phyloP scores from a whole-genome alignment of 2,797 vertebrate species.

The Prionace glauca region DNA sequence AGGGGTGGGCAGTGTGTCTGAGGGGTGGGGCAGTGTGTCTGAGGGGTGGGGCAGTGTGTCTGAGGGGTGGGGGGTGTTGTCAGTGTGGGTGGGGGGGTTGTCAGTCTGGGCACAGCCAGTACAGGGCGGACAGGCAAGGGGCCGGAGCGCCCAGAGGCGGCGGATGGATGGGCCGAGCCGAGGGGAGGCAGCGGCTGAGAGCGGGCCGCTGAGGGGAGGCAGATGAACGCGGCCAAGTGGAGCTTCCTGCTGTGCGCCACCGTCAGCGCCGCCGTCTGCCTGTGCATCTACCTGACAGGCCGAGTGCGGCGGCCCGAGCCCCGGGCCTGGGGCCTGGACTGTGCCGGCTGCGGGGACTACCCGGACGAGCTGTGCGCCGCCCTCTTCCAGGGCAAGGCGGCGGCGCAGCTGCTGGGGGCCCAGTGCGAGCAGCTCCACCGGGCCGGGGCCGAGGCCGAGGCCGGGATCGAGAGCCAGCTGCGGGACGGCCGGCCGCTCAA shows the following conservation, averaged over 20 bases:
- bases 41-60: no score
- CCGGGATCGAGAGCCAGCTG: no score
- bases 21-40: no score
- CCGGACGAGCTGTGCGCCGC: conserved; percentile 25
- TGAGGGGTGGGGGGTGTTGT: no score
- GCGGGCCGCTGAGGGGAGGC: neutral
- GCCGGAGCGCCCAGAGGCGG: neutral
- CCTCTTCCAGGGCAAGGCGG: neutral
- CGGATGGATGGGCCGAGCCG: neutral
- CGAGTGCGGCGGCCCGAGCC: neutral
- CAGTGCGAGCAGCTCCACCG: neutral
- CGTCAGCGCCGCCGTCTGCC: neutral
- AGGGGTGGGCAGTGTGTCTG: no score
- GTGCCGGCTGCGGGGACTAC: neutral
- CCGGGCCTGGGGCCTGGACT: neutral
- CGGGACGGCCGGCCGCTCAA: neutral
- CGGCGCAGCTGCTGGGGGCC: neutral
- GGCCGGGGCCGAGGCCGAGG: neutral
- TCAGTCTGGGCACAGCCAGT: neutral
- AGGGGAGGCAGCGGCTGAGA: neutral
- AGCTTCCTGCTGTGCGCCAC: neutral
- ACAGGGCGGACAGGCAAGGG: neutral
- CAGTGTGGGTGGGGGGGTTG: no score
- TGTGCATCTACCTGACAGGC: neutral
- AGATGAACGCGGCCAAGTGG: conserved; percentile 13